Evolutionary conservation across 2,888 invertebrate genomes (phyloP).

Genomic region (Urechis unicinctus): DNA sequence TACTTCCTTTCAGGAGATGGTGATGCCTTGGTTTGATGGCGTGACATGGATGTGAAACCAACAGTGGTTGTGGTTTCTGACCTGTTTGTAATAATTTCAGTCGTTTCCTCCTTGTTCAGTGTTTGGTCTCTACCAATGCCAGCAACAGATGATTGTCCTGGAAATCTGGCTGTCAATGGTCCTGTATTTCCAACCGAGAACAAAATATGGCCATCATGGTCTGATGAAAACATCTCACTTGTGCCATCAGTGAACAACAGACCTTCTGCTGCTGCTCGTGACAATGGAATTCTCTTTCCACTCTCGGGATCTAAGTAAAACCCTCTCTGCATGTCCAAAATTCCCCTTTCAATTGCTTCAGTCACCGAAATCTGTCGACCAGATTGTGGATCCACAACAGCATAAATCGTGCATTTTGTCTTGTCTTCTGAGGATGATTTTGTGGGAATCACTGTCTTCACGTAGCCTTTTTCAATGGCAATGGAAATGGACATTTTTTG

Average conservation of each 20-base stretch:
- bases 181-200: neutral
- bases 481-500: constrained; percentile 70
- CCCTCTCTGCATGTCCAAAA: constrained; percentile 51
- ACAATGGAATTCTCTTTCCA: constrained; percentile 58
- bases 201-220: constrained; percentile 59
- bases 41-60: constrained; percentile 6
- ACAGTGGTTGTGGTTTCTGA: constrained; percentile 5
- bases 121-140: constrained; percentile 6
- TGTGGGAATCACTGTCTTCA: constrained; percentile 55
- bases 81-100: constrained; percentile 8
- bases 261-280: constrained; percentile 71
- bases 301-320: constrained; percentile 47
- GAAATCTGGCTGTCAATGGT: constrained; percentile 59
- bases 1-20: neutral
- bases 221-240: neutral
- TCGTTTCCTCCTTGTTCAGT: constrained; percentile 33
- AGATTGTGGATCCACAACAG: constrained; percentile 78
- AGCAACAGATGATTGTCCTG: constrained; percentile 58
- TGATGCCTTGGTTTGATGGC: neutral
- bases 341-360: constrained; percentile 46
- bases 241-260: constrained; percentile 55
- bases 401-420: constrained; percentile 66
- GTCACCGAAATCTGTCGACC: constrained; percentile 58
- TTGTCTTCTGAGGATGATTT: too few relatives aligned
- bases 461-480: constrained; percentile 78